phyloP scores from a whole-genome alignment of 2,888 invertebrate genomes.

The Nymphalis urticae region DNA sequence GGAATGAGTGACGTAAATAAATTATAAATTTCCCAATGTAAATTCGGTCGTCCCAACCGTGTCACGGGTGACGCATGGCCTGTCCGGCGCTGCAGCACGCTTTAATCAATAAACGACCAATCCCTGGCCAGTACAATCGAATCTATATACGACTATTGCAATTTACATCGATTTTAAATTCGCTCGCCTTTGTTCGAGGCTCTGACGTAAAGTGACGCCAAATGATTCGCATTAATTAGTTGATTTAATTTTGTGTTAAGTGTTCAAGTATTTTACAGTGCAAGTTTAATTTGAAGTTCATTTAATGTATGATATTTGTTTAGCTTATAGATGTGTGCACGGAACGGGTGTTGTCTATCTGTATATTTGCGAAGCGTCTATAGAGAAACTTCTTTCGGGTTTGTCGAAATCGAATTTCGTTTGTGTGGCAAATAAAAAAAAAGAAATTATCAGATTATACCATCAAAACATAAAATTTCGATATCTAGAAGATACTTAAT shows the following conservation, averaged over 20 bases:
- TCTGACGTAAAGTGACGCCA: conserved; percentile 4
- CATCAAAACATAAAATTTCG: no score
- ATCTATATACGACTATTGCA: conserved; percentile 25
- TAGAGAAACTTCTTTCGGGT: no score
- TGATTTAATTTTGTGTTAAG: not conserved
- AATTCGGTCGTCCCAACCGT: conserved; percentile 23
- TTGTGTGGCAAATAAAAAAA: no score
- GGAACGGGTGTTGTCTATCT: no score
- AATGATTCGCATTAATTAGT: not conserved
- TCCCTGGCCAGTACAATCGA: conserved; percentile 38
- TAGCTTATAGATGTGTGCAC: no score
- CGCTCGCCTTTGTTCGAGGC: conserved; percentile 22
- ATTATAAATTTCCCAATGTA: conserved; percentile 21
- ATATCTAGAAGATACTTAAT: no score
- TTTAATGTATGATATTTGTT: no score
- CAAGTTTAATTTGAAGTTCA: no score
- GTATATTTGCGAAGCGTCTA: no score
- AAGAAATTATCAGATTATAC: no score
- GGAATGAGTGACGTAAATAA: conserved; percentile 15
- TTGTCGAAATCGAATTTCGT: no score
- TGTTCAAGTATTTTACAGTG: not conserved
- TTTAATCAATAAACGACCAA: conserved; percentile 66
- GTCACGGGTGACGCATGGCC: conserved; percentile 52
- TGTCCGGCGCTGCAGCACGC: conserved; percentile 54
- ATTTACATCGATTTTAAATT: conserved; percentile 26